Evolutionary conservation across 2,797 vertebrate genomes (phyloP).

Genomic region (Phaenicophaeus curvirostris): DNA sequence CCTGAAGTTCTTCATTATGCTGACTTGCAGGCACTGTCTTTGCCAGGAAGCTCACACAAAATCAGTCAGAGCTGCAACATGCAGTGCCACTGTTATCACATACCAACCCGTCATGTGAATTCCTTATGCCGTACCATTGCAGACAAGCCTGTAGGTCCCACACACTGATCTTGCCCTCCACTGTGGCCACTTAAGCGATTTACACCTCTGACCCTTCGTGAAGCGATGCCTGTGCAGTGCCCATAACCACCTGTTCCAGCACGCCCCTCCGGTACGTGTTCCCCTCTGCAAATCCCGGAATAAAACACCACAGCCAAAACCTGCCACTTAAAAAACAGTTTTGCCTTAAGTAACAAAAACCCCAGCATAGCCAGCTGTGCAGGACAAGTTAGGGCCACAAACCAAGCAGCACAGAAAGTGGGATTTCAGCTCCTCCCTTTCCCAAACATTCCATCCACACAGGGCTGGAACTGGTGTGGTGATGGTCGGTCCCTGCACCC

Average conservation of each 20-base stretch:
- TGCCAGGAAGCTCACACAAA: neutral
- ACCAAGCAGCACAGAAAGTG: neutral
- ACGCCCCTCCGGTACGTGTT: fast-evolving
- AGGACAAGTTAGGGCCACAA: neutral
- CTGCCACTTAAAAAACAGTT: neutral
- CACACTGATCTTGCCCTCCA: neutral
- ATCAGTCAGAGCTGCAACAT: fast-evolving
- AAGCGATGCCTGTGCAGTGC: fast-evolving
- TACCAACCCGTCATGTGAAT: fast-evolving
- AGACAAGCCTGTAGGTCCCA: neutral
- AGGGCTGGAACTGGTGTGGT: neutral
- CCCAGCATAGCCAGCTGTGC: neutral
- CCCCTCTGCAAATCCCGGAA: neutral
- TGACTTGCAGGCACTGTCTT: neutral
- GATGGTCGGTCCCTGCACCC: neutral
- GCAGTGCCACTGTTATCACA: neutral
- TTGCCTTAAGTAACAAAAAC: neutral
- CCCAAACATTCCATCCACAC: neutral
- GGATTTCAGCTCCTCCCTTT: neutral
- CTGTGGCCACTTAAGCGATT: neutral
- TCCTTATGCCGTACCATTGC: fast-evolving
- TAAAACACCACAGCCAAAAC: neutral
- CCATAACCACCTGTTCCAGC: neutral
- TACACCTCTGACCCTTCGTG: neutral
- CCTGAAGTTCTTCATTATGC: neutral